Percentiles rank a stretch among this genome's conserved stretches.
These are phyloP conservation scores for Iguana delicatissima DNA, from an alignment of 2,797 vertebrate species.

Conservation along the genomic window DNA sequence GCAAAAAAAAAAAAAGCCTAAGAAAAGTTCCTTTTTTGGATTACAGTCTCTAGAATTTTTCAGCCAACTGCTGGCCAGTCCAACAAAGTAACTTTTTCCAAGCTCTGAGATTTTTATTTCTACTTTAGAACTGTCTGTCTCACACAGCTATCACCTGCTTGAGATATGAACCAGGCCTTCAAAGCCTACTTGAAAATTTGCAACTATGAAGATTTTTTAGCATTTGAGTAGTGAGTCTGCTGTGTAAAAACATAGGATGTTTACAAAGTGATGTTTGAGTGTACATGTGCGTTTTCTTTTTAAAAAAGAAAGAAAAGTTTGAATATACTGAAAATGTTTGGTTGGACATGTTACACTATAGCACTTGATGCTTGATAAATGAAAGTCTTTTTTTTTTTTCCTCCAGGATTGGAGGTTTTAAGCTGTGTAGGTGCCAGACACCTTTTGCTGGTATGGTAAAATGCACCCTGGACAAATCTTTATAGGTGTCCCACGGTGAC, in stretches of 20 bases:
- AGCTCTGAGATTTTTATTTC: too few species aligned
- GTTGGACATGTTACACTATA: background rate
- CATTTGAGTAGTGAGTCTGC: background rate
- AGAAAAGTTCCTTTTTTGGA: too few species aligned
- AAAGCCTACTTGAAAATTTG: background rate
- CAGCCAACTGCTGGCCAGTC: too few species aligned
- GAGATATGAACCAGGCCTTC: background rate
- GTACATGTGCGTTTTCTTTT: background rate
- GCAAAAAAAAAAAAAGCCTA: too few species aligned
- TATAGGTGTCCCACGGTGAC: background rate
- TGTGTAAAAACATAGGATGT: background rate
- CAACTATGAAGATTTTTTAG: background rate
- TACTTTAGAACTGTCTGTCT: background rate
- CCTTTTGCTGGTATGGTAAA: background rate
- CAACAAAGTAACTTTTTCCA: too few species aligned
- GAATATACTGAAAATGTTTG: background rate
- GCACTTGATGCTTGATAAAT: background rate
- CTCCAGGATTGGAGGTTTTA: background rate
- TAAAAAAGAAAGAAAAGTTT: background rate
- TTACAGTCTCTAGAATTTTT: too few species aligned
- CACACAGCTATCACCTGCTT: background rate
- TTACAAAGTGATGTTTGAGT: background rate
- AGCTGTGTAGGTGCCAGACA: too few species aligned
- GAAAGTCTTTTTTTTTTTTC: background rate
- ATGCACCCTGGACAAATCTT: background rate